Base-by-base conservation (phyloP, 1,140 invertebrate genomes). In the Aphidius ervi region DNA sequence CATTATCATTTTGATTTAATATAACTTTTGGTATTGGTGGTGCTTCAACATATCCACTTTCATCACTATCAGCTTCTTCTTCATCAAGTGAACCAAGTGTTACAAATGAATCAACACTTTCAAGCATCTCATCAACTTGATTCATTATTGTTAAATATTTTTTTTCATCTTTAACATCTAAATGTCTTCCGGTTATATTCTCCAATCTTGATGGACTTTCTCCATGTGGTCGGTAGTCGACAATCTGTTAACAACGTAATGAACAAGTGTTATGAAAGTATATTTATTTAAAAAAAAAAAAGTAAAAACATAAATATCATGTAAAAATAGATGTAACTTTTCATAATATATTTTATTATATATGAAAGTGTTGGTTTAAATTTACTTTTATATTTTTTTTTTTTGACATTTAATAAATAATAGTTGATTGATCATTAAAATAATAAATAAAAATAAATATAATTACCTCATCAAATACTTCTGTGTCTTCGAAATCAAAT, bases 161-260 rank as follows among this genome's bases (percentile, higher is more conserved):
- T 31, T 31, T 31, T 20, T 72, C 71, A 45, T 55, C 64, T 61
- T 63, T 63, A 49, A 65, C 64, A 46, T 65, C 64, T 49, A 61
- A 61, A 31, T 61, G 56, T 56, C 64, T 60, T 61, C 58, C 58
- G 39, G 57, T 31, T 48, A 47, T 37, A 60, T 57, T 63, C 55
- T 65, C 61, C 16, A 65, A 39, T 46, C 67, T 67, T n/a, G 61
- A 55, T 6, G 71, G 65, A 68, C 67, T 66, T 59, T 80, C 77
- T 16, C 77, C 78, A 16, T 74, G 70, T 1, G 77, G 77, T n/a
- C 74, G 72, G 48, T 77, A 80, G 56, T 79, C 78, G 8, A 80
- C 77, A 46, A 80, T 71, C 64, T 65, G 49, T 31, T 20, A 46
- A 55, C 23, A 55, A 20, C 10, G 42, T 16, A 47, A 45, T 48